Evolutionary conservation across 2,797 vertebrate species (phyloP).

Genomic region (Hippoglossus hippoglossus): DNA sequence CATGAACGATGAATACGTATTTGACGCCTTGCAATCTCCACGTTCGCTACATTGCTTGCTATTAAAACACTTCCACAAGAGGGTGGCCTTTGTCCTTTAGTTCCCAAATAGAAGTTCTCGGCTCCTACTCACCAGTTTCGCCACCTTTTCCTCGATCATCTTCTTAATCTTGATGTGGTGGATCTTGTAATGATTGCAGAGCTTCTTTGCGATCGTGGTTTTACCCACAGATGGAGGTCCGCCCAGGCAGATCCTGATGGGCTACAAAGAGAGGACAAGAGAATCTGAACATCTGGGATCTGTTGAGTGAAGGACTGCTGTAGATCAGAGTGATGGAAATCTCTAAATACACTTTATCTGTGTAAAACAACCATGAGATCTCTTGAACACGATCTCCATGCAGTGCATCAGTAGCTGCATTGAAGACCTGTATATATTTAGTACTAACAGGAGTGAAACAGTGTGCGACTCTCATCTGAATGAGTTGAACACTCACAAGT

Average conservation of each 20-base stretch:
- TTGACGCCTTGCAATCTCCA: neutral
- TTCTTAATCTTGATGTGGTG: slow-evolving; percentile 86
- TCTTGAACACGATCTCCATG: too few species aligned
- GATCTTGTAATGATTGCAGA: slow-evolving; percentile 89
- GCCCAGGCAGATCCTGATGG: slow-evolving; percentile 88
- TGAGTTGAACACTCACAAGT: slow-evolving; percentile 80
- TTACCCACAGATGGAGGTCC: slow-evolving; percentile 94
- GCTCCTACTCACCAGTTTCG: slow-evolving; percentile 86
- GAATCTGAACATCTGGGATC: neutral
- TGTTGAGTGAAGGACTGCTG: too few species aligned
- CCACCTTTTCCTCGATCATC: slow-evolving; percentile 85
- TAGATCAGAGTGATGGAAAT: too few species aligned
- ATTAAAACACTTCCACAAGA: slow-evolving; percentile 24
- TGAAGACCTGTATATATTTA: neutral
- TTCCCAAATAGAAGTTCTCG: neutral
- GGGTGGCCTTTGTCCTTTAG: slow-evolving; percentile 15
- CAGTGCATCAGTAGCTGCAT: neutral
- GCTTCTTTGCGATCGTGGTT: slow-evolving; percentile 84
- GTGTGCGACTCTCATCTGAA: neutral
- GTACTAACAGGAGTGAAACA: neutral
- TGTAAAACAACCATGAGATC: too few species aligned
- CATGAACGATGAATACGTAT: neutral
- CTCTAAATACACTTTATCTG: too few species aligned
- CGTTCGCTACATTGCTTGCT: neutral
- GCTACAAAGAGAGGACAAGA: slow-evolving; percentile 73